Base-by-base conservation (phyloP, 2,797 vertebrate genomes). In the Alfaro cultratus region DNA sequence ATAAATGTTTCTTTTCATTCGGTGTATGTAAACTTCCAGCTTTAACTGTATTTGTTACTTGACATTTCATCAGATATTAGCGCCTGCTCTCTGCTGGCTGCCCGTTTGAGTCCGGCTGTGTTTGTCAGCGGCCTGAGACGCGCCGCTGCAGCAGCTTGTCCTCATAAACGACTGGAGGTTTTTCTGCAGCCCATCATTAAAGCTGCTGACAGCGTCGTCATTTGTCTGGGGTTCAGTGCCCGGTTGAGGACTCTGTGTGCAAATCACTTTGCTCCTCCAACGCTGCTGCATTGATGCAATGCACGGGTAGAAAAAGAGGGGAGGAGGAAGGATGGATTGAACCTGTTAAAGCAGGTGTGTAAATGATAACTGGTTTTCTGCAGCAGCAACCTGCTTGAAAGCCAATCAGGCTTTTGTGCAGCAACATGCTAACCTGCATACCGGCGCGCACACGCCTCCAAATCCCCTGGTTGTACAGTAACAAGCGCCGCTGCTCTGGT, bases 151-250 rank as follows among this genome's bases (percentile, higher is more conserved):
- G 81, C 73, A 70, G 77, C 84, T 86, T 82, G 79, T 53, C 83
- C 83, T 87, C 77, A 86, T 74, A 85, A 88, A 82, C 81, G 74
- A 83, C 80, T 80, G 82, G 76, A 86, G 84, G 76, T 88, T 90
- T 86, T 86, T 57, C 88, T 81, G 83, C 88, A 90, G 81, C 64
- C 83, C 31, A n/a, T 89, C 86, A 91, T 87, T 90, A 86, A 90
- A 88, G 83, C 81, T 86, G 88, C 90, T 92, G 92, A 92, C 73
- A 85, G 83, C 75, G 85, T 87, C 73, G 86, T 88, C 73, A 86
- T 85, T 84, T 82, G 77, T 90, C 83, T 78, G 82, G 87, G 83
- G 79, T 71, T 75, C 81, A 80, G 80, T 0, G 49, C 83, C 86
- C 80, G 79, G 83, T 47, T 16, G 47, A 77, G 76, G 75, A 82